These are phyloP conservation scores for Epistrophella euchroma DNA, from an alignment of 2,888 invertebrate species.

Conservation along the genomic window DNA sequence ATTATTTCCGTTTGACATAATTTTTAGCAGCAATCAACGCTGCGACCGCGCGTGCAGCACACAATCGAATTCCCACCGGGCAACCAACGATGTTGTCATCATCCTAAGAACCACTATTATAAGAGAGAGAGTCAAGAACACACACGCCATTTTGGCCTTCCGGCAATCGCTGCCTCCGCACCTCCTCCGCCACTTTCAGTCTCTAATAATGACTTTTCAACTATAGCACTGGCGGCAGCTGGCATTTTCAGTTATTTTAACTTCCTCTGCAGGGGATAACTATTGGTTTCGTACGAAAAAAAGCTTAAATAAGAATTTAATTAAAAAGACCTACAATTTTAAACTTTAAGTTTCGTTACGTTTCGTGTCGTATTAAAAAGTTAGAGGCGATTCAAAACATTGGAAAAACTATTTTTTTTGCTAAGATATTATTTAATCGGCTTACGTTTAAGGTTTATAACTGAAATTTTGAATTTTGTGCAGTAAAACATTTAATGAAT, in stretches of 20 bases:
- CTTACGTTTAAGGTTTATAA: too few relatives aligned
- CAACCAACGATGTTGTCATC: constrained; percentile 58
- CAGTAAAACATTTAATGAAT: too few relatives aligned
- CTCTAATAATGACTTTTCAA: constrained; percentile 40
- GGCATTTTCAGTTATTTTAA: constrained; percentile 8
- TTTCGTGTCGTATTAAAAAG: neutral
- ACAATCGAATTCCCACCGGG: constrained; percentile 64
- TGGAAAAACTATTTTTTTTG: too few relatives aligned
- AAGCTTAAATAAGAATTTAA: neutral
- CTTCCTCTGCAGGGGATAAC: neutral
- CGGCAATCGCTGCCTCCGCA: neutral
- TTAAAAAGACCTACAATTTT: neutral
- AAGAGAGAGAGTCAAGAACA: constrained; percentile 13
- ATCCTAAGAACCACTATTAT: neutral
- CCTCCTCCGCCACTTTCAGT: neutral
- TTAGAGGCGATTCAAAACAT: neutral
- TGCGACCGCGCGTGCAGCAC: constrained; percentile 43
- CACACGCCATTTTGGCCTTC: constrained; percentile 40
- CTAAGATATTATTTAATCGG: too few relatives aligned
- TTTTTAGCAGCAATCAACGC: constrained; percentile 36
- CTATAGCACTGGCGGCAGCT: neutral
- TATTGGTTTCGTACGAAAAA: neutral
- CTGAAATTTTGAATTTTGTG: too few relatives aligned
- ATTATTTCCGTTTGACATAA: constrained; percentile 63
- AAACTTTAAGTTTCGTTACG: neutral